A percentile compares a stretch with the other conserved stretches of the same genome.
phyloP scores from a whole-genome alignment of 2,888 invertebrate species.

The Keiferia lycopersicella region DNA sequence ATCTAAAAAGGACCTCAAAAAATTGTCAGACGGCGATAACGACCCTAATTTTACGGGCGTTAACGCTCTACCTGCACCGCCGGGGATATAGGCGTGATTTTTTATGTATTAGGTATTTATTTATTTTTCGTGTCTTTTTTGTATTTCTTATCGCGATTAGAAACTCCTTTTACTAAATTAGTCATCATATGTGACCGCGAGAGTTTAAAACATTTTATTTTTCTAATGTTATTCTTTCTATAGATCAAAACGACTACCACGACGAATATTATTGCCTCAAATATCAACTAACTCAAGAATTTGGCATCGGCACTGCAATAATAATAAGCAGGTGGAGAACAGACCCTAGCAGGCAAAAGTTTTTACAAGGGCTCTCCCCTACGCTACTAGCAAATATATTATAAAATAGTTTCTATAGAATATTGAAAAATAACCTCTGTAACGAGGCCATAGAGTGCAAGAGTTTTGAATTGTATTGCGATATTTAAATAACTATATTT shows the following conservation, averaged over 20 bases:
- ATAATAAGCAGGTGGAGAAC: conserved; percentile 1
- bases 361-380: conserved; percentile 7
- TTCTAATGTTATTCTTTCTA: no score
- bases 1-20: no score
- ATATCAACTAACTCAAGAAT: neutral
- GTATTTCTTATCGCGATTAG: no score
- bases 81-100: no score
- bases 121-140: no score
- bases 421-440: neutral
- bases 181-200: no score
- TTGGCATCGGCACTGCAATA: neutral
- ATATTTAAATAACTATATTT: neutral
- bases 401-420: neutral
- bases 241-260: neutral
- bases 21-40: no score
- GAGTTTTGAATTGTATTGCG: neutral
- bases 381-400: neutral
- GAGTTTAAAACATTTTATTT: no score
- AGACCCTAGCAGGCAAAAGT: neutral
- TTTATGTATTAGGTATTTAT: no score
- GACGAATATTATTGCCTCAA: neutral
- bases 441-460: neutral
- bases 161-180: no score
- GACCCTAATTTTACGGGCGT: no score
- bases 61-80: no score